Conservation (phyloP, 2,113 vertebrate genomes). For the Clarias batrachus region DNA sequence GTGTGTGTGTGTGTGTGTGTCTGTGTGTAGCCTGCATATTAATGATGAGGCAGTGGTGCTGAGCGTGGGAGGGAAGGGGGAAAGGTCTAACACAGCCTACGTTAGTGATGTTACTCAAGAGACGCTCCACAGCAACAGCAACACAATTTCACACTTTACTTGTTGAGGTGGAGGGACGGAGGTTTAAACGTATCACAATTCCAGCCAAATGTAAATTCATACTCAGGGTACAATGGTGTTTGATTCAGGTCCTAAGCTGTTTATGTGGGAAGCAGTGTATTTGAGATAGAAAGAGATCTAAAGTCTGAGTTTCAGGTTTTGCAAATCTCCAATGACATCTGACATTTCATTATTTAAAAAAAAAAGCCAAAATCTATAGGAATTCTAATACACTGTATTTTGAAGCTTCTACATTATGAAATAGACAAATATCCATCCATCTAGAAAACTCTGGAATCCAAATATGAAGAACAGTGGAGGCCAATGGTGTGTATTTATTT, state of each 20-base stretch:
- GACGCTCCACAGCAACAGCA: constrained; percentile 56
- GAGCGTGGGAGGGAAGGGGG: constrained; percentile 72
- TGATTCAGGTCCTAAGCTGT: neutral
- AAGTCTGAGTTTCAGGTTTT: neutral
- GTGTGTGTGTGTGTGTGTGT: constrained; percentile 46
- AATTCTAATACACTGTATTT: neutral
- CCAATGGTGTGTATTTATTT: no score
- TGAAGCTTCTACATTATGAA: neutral
- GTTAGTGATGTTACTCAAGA: constrained; percentile 58
- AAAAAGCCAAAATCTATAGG: neutral
- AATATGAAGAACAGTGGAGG: no score
- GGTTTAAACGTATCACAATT: constrained; percentile 39
- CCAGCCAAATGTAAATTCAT: constrained; percentile 43
- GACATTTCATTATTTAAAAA: neutral
- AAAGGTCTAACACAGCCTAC: constrained; percentile 73
- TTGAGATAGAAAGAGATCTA: neutral
- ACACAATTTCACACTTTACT: constrained; percentile 65
- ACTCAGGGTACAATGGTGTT: constrained; percentile 1
- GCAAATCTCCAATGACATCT: neutral
- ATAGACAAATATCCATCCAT: neutral
- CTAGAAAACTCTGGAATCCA: no score
- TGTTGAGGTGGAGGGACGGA: constrained; percentile 38
- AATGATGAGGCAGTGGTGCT: constrained; percentile 71
- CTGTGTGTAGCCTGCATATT: constrained; percentile 69
- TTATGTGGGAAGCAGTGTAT: neutral